Evolutionary conservation across 2,888 invertebrate genomes (phyloP).

Genomic region (Dorcus parallelipipedus): DNA sequence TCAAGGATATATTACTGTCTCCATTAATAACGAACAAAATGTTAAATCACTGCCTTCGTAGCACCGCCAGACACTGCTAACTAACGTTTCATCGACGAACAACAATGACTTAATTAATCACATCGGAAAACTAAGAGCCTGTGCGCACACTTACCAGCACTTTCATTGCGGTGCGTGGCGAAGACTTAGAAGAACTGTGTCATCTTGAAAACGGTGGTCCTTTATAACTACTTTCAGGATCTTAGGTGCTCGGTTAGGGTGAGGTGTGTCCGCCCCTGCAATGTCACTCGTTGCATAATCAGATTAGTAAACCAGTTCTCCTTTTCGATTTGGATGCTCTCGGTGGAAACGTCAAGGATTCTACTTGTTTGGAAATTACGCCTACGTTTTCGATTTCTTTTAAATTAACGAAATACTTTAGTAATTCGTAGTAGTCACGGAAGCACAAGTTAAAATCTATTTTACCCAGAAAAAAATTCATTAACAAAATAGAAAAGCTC

Average conservation of each 20-base stretch:
- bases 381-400: not conserved
- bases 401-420: too few species aligned
- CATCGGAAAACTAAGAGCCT: not conserved
- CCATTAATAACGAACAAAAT: too few species aligned
- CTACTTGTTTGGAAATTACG: not conserved
- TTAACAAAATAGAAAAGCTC: too few species aligned
- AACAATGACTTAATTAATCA: too few species aligned
- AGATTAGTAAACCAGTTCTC: conserved; percentile 25
- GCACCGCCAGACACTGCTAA: too few species aligned
- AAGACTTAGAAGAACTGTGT: conserved; percentile 20
- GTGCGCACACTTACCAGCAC: conserved; percentile 18
- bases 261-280: conserved; percentile 24
- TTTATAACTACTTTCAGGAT: conserved; percentile 27
- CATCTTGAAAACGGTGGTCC: conserved; percentile 19
- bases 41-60: too few species aligned
- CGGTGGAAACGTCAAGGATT: not conserved
- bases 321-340: conserved; percentile 21
- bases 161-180: conserved; percentile 20
- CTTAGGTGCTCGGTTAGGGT: conserved; percentile 19
- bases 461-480: too few species aligned
- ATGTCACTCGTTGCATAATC: conserved; percentile 24
- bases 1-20: too few species aligned
- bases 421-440: too few species aligned
- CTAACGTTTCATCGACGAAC: too few species aligned
- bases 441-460: too few species aligned